A percentile compares a stretch with the other conserved stretches of the same genome.
phyloP scores from a whole-genome alignment of 2,797 vertebrate genomes.

The Percopsis omiscomaycus region DNA sequence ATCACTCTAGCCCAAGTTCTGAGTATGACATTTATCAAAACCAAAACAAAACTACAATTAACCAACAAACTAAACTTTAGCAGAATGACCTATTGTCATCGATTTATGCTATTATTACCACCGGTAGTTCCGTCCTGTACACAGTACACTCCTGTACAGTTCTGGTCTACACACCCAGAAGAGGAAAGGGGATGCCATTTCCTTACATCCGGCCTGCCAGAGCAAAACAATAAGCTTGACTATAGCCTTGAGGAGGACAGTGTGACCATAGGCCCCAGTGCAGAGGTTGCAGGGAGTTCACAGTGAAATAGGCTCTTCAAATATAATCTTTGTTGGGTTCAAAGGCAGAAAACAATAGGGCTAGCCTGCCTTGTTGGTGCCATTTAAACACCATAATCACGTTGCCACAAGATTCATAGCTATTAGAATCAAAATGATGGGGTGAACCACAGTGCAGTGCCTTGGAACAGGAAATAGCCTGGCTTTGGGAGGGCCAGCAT shows the following conservation, averaged over 20 bases:
- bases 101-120: conserved; percentile 19
- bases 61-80: too few species aligned
- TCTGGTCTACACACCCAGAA: conserved; percentile 10
- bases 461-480: conserved; percentile 34
- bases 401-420: conserved; percentile 24
- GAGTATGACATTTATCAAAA: too few species aligned
- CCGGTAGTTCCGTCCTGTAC: conserved; percentile 16
- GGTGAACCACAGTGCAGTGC: conserved; percentile 34
- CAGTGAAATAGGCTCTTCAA: conserved; percentile 34
- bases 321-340: conserved; percentile 37
- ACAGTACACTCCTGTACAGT: conserved; percentile 18
- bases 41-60: too few species aligned
- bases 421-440: conserved; percentile 31
- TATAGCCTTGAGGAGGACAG: conserved; percentile 41
- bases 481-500: conserved; percentile 34
- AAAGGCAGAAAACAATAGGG: conserved; percentile 34
- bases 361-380: conserved; percentile 20
- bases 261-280: background rate
- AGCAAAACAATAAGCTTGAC: conserved; percentile 42
- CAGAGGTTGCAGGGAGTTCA: conserved; percentile 42
- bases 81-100: too few species aligned
- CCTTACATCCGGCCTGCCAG: conserved; percentile 32
- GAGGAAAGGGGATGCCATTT: conserved; percentile 29
- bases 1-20: background rate
- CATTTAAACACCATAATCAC: conserved; percentile 39